phyloP scores from a whole-genome alignment of 2,113 vertebrate species.

The Australoheros scitulus region DNA sequence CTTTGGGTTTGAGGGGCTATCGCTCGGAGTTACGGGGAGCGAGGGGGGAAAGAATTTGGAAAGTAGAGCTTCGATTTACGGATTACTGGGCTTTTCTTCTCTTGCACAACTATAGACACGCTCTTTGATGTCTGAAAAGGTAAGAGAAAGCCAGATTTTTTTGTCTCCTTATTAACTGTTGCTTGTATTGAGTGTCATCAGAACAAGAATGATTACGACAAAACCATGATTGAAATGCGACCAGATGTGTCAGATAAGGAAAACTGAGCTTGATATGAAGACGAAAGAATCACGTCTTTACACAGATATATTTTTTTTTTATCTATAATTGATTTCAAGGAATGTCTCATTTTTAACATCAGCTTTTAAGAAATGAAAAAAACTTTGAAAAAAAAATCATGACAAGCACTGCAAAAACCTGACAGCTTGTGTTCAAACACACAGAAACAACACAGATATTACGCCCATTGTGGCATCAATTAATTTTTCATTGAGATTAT shows the following conservation, averaged over 20 bases:
- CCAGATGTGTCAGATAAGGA: not conserved
- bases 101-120: slow-evolving; percentile 9
- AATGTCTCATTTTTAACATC: not conserved
- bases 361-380: not conserved
- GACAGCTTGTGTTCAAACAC: not conserved
- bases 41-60: slow-evolving; percentile 7
- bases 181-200: not conserved
- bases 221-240: not conserved
- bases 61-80: slow-evolving; percentile 35
- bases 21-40: slow-evolving; percentile 46
- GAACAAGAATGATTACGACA: not conserved
- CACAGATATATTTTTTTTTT: not conserved
- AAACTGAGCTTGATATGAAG: not conserved
- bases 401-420: not conserved
- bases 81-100: slow-evolving; percentile 55
- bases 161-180: not conserved
- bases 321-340: not conserved
- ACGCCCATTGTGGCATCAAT: not conserved
- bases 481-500: not conserved
- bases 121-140: slow-evolving; percentile 83
- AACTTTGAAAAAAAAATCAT: not conserved
- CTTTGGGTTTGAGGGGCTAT: slow-evolving; percentile 34
- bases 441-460: not conserved
- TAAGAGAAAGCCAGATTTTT: slow-evolving; percentile 38
- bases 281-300: not conserved